phyloP scores from a whole-genome alignment of 2,797 vertebrate genomes.

The Phrynocephalus forsythii region DNA sequence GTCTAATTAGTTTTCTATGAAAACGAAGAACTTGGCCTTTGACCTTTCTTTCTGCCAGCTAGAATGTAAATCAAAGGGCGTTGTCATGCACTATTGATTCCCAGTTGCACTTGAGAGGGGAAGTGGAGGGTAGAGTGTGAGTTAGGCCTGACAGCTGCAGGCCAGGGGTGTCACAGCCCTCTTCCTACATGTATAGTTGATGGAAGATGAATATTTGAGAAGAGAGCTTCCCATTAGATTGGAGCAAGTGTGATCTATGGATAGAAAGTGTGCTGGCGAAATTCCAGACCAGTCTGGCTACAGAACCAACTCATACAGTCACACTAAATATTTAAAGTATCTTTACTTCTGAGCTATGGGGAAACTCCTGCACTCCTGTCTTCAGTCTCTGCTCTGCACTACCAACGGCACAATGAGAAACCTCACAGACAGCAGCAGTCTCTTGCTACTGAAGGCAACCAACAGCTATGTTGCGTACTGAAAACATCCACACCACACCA shows the following conservation, averaged over 20 bases:
- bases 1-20: conserved; percentile 75
- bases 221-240: neutral
- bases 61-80: conserved; percentile 69
- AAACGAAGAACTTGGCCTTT: conserved; percentile 76
- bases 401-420: too few species aligned
- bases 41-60: conserved; percentile 71
- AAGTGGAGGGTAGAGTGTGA: conserved; percentile 4
- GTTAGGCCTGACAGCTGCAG: conserved; percentile 25
- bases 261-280: neutral
- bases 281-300: neutral
- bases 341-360: neutral
- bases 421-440: neutral
- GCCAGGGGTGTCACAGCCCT: neutral
- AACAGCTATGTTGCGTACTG: neutral
- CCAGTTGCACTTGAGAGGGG: conserved; percentile 57
- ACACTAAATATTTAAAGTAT: neutral
- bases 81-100: conserved; percentile 45
- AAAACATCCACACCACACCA: neutral
- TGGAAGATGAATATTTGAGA: neutral
- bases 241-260: neutral
- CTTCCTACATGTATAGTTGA: conserved; percentile 5
- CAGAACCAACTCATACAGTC: neutral
- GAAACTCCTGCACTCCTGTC: neutral
- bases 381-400: neutral
- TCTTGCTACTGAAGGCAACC: neutral